A percentile compares a stretch with the other conserved stretches of the same genome.
These are phyloP conservation scores for Epizoanthus stellaris DNA, from an alignment of 92 coral and sea anemone genomes.

Conservation along the genomic window DNA sequence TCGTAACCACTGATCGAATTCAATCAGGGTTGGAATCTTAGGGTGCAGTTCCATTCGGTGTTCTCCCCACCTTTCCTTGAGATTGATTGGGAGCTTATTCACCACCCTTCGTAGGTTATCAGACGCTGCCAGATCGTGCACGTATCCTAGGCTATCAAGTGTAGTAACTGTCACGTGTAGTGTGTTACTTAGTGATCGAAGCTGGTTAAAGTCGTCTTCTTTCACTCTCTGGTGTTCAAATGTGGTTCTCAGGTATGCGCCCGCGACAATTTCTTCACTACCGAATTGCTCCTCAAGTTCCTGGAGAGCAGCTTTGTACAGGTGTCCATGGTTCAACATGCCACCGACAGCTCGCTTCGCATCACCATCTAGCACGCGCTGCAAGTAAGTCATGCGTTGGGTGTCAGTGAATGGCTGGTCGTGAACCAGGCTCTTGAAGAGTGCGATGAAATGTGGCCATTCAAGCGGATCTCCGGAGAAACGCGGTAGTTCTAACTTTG, in stretches of 20 bases:
- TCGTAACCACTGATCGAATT: slow-evolving; percentile 54
- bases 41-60: slow-evolving; percentile 41
- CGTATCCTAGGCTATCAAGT: slow-evolving; percentile 37
- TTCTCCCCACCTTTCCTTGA: slow-evolving; percentile 58
- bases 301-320: slow-evolving; percentile 57
- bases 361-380: slow-evolving; percentile 48
- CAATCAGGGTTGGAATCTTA: slow-evolving; percentile 25
- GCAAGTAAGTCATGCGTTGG: slow-evolving; percentile 60
- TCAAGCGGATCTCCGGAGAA: slow-evolving; percentile 62
- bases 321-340: slow-evolving; percentile 73
- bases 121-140: slow-evolving; percentile 55
- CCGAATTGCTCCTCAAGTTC: slow-evolving; percentile 59
- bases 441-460: slow-evolving; percentile 59
- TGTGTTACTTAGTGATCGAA: slow-evolving; percentile 45
- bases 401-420: slow-evolving; percentile 70
- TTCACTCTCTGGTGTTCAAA: slow-evolving; percentile 39
- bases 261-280: slow-evolving; percentile 33
- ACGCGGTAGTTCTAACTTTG: slow-evolving; percentile 50
- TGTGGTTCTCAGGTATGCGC: slow-evolving; percentile 36
- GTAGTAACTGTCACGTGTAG: slow-evolving; percentile 46
- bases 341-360: slow-evolving; percentile 64
- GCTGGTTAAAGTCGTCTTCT: slow-evolving; percentile 44
- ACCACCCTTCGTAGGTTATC: slow-evolving; percentile 56
- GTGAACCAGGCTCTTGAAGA: slow-evolving; percentile 53
- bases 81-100: slow-evolving; percentile 45